Evolutionary conservation across 2,797 vertebrate species (phyloP).

Genomic region (Bradypodion ventrale): DNA sequence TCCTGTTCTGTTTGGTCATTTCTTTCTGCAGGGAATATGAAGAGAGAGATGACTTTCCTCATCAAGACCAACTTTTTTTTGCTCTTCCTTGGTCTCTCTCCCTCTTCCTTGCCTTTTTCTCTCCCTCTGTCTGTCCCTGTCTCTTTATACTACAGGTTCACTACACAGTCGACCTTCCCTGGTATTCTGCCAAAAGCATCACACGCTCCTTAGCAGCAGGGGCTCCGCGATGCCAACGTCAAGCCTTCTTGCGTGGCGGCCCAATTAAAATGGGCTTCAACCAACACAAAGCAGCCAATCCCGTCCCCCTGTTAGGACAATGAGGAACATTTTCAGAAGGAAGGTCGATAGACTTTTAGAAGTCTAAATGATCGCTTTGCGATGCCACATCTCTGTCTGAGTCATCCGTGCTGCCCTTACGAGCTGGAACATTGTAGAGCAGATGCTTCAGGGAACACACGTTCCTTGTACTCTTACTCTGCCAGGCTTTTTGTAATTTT

Average conservation of each 20-base stretch:
- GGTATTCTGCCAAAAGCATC: background rate
- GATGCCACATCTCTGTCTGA: slow-evolving; percentile 26
- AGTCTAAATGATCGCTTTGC: slow-evolving; percentile 24
- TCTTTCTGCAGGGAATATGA: slow-evolving; percentile 82
- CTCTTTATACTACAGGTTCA: background rate
- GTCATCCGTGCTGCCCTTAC: slow-evolving; percentile 33
- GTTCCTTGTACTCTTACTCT: background rate
- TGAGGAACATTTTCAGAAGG: slow-evolving; percentile 18
- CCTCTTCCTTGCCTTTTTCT: background rate
- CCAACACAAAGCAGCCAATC: slow-evolving; percentile 22
- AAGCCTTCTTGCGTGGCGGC: background rate
- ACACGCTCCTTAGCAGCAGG: background rate
- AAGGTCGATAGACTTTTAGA: slow-evolving; percentile 45
- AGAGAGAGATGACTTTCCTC: slow-evolving; percentile 50
- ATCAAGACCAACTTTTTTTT: background rate
- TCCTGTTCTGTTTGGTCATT: slow-evolving; percentile 97
- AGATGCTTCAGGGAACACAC: slow-evolving; percentile 40
- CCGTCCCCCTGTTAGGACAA: background rate
- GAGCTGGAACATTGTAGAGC: slow-evolving; percentile 28
- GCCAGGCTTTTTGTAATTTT: slow-evolving; percentile 22
- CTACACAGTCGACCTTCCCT: slow-evolving; percentile 7
- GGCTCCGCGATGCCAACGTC: background rate
- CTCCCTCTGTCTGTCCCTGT: background rate
- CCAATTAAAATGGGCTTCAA: background rate
- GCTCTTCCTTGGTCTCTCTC: background rate